A percentile compares a stretch with the other conserved stretches of the same genome.
These are phyloP conservation scores for Ochotona curzoniae DNA, from an alignment of 2,113 vertebrate genomes.

Conservation along the genomic window DNA sequence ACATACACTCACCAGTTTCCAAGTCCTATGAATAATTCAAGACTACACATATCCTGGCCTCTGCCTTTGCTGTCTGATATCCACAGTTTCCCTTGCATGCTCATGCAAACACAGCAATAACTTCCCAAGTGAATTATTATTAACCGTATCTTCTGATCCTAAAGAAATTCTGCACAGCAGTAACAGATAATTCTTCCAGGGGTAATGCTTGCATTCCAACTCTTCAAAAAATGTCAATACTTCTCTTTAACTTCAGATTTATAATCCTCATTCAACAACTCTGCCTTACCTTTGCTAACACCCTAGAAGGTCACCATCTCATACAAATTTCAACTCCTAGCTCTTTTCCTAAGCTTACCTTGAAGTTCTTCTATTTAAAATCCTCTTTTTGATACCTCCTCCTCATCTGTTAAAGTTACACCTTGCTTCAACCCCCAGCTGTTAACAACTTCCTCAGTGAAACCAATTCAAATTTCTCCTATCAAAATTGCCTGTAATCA, in stretches of 20 bases:
- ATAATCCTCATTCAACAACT: slow-evolving; percentile 26
- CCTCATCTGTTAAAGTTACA: background rate
- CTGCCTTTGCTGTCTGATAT: background rate
- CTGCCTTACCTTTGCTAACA: background rate
- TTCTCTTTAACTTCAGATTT: background rate
- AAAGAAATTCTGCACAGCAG: background rate
- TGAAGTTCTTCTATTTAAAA: slow-evolving; percentile 20
- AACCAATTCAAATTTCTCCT: background rate
- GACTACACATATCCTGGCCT: background rate
- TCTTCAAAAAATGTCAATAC: background rate
- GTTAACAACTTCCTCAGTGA: background rate
- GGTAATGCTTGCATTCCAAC: background rate
- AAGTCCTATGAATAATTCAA: background rate
- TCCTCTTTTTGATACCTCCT: background rate
- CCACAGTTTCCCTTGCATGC: background rate
- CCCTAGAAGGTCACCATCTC: background rate
- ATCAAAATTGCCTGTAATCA: background rate
- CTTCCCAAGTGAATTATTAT: background rate
- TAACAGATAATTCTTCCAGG: background rate
- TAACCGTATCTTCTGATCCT: background rate
- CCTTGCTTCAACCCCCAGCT: background rate
- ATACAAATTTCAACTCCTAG: background rate
- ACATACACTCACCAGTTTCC: background rate
- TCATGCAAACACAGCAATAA: background rate
- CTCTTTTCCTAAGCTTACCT: slow-evolving; percentile 30